phyloP scores from a whole-genome alignment of 2,797 vertebrate genomes.

The Paguma larvata region DNA sequence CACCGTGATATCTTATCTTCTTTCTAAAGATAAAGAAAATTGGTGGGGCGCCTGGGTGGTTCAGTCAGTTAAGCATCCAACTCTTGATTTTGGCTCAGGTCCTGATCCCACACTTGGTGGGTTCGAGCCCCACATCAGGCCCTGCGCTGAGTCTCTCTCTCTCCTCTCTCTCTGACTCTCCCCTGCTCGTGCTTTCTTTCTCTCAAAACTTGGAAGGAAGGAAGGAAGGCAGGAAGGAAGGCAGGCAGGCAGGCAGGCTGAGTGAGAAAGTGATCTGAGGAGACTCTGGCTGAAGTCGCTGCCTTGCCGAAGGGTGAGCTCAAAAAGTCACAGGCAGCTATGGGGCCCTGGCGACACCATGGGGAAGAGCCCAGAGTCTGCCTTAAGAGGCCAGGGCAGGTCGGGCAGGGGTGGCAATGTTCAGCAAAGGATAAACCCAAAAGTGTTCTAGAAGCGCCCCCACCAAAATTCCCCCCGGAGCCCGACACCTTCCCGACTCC shows the following conservation, averaged over 20 bases:
- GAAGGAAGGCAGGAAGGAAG: no score
- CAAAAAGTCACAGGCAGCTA: background rate
- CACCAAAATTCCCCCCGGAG: background rate
- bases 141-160: no score
- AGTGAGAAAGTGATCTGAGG: background rate
- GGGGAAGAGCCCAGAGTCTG: accelerated
- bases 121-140: no score
- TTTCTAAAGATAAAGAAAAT: background rate
- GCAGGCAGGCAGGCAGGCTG: accelerated
- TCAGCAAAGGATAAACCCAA: background rate
- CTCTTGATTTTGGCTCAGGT: no score
- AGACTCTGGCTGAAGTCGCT: background rate
- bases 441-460: accelerated
- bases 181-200: no score
- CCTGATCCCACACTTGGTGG: no score
- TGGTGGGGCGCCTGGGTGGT: no score
- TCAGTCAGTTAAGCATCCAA: no score
- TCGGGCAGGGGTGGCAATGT: accelerated
- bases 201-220: no score
- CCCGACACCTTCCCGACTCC: background rate
- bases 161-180: no score
- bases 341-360: background rate
- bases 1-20: background rate
- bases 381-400: background rate
- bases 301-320: background rate